Conservation (phyloP, 2,888 invertebrate genomes). For the Eupithecia subumbrata region DNA sequence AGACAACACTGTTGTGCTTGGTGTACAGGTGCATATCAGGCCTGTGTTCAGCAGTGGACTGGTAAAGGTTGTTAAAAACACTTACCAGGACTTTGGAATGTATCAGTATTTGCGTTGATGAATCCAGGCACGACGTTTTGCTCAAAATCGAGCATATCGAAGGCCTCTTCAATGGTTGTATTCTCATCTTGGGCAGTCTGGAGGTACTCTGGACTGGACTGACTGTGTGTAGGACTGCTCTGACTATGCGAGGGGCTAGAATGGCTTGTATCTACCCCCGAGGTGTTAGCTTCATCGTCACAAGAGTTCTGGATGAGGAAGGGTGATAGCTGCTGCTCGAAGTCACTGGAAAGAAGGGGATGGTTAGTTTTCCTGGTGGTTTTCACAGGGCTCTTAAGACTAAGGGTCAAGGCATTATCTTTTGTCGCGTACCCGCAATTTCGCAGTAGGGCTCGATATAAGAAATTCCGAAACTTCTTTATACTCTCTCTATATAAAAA, state of each 20-base stretch:
- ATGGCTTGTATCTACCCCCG: constrained; percentile 56
- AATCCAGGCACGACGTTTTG: constrained; percentile 78
- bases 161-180: constrained; percentile 56
- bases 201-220: constrained; percentile 31
- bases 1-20: no score
- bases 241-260: constrained; percentile 14
- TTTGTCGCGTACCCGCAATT: not conserved
- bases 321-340: constrained; percentile 85
- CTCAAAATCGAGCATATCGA: constrained; percentile 75
- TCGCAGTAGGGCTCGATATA: not conserved
- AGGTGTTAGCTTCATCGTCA: constrained; percentile 64
- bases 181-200: constrained; percentile 43
- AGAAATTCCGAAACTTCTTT: no score
- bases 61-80: not conserved
- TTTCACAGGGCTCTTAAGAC: not conserved
- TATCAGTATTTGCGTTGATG: constrained; percentile 60
- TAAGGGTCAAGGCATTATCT: not conserved
- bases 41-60: not conserved
- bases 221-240: constrained; percentile 61
- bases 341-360: constrained; percentile 65
- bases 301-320: constrained; percentile 78
- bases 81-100: constrained; percentile 72
- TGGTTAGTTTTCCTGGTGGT: constrained; percentile 7
- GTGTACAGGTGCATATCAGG: not conserved
- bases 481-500: no score